Percentiles rank a stretch among this genome's conserved stretches.
Evolutionary conservation across 2,888 invertebrate species (phyloP).

Genomic region (Dicyrtoma fusca): DNA sequence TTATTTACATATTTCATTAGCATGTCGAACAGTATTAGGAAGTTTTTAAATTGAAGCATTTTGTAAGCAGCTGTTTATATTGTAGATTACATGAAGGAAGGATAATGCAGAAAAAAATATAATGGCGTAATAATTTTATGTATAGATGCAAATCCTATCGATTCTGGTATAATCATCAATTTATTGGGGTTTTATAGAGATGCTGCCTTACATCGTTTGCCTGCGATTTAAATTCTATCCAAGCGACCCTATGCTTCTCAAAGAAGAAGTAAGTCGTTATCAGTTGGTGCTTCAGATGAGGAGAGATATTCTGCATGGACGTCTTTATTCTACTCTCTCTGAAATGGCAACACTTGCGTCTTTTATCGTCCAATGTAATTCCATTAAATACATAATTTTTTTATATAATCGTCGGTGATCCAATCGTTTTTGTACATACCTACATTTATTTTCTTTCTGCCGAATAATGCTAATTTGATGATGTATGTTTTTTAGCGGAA

Average conservation of each 20-base stretch:
- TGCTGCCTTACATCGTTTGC: slow-evolving; percentile 89
- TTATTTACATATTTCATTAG: too few species aligned
- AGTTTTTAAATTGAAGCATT: too few species aligned
- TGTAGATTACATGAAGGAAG: too few species aligned
- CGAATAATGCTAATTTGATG: not conserved
- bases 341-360: slow-evolving; percentile 89
- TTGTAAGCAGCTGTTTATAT: too few species aligned
- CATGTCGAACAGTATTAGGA: too few species aligned
- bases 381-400: too few species aligned
- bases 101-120: too few species aligned
- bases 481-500: slow-evolving; percentile 71
- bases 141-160: too few species aligned
- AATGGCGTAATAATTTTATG: too few species aligned
- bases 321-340: slow-evolving; percentile 86
- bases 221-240: slow-evolving; percentile 98
- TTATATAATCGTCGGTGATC: too few species aligned
- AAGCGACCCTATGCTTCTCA: slow-evolving; percentile 86
- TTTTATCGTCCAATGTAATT: slow-evolving; percentile 87
- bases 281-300: slow-evolving; percentile 92
- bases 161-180: too few species aligned
- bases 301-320: slow-evolving; percentile 90
- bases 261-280: slow-evolving; percentile 90
- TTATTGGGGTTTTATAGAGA: slow-evolving; percentile 73
- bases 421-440: not conserved
- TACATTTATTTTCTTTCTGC: not conserved